Evolutionary conservation across 2,113 vertebrate species (phyloP).

Genomic region (Istiophorus platypterus): DNA sequence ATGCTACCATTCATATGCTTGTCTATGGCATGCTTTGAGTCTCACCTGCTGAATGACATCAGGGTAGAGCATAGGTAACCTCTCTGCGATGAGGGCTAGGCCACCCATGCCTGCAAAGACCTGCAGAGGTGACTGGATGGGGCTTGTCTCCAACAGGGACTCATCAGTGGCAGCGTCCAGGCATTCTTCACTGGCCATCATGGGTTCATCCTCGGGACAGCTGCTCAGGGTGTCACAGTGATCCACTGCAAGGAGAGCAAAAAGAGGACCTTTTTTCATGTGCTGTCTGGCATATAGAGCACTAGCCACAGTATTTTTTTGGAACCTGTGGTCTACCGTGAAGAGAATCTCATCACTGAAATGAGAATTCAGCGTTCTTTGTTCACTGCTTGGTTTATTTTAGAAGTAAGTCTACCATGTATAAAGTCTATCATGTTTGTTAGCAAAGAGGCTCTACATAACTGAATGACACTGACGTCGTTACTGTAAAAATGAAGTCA

Average conservation of each 20-base stretch:
- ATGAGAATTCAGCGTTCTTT: background rate
- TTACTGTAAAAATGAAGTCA: background rate
- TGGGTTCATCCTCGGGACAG: constrained; percentile 93
- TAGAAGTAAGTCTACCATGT: no score
- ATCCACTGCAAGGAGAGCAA: constrained; percentile 82
- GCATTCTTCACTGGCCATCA: constrained; percentile 91
- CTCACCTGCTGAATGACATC: constrained; percentile 98
- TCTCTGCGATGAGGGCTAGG: constrained; percentile 96
- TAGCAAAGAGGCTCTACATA: no score
- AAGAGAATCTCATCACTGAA: background rate
- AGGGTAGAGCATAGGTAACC: constrained; percentile 98
- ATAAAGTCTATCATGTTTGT: no score
- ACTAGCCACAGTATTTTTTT: background rate
- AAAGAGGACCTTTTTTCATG: constrained; percentile 49
- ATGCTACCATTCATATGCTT: no score
- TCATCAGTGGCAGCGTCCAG: constrained; percentile 93
- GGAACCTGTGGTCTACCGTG: background rate
- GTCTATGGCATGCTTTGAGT: background rate
- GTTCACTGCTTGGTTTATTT: no score
- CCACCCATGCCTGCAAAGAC: constrained; percentile 99
- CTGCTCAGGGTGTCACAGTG: constrained; percentile 92
- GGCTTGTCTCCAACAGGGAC: constrained; percentile 93
- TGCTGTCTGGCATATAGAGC: background rate
- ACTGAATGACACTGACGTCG: no score
- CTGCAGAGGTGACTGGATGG: constrained; percentile 97